These are phyloP conservation scores for Napeogenes sylphis DNA, from an alignment of 2,888 invertebrate genomes.

Conservation along the genomic window DNA sequence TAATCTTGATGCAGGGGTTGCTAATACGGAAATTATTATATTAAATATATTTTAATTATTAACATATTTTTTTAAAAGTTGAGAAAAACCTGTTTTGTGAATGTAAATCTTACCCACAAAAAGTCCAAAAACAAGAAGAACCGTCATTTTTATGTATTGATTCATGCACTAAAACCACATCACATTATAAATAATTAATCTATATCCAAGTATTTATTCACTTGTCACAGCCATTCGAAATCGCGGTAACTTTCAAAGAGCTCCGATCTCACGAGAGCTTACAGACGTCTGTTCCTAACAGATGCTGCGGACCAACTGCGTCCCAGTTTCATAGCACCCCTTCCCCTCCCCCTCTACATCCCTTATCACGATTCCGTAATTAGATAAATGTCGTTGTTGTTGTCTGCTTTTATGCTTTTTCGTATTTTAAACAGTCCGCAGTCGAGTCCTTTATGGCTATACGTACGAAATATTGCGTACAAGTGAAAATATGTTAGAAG, in stretches of 20 bases:
- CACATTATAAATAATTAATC: conserved; percentile 38
- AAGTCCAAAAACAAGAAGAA: conserved; percentile 51
- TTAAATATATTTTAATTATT: too few relatives aligned
- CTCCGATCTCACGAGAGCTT: conserved; percentile 23
- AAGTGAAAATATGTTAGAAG: conserved; percentile 11
- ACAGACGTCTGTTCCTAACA: conserved; percentile 32
- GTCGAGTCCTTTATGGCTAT: conserved; percentile 18
- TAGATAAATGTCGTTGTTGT: conserved; percentile 76
- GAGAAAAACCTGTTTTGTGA: neutral
- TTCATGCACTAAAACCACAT: conserved; percentile 37
- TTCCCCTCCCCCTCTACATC: conserved; percentile 43
- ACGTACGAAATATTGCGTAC: conserved; percentile 11
- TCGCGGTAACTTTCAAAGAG: conserved; percentile 1
- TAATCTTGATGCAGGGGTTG: too few relatives aligned
- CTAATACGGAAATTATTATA: too few relatives aligned
- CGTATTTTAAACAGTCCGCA: conserved; percentile 39
- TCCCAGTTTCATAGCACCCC: conserved; percentile 47
- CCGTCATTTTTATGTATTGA: conserved; percentile 44
- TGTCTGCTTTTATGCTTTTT: conserved; percentile 57
- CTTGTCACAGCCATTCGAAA: conserved; percentile 19
- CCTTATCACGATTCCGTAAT: conserved; percentile 73
- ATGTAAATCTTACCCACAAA: conserved; percentile 47
- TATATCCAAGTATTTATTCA: conserved; percentile 23
- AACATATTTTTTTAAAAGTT: too few relatives aligned
- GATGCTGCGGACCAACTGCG: conserved; percentile 52